Conservation (phyloP, 2,113 vertebrate genomes). For the Sus scrofa region DNA sequence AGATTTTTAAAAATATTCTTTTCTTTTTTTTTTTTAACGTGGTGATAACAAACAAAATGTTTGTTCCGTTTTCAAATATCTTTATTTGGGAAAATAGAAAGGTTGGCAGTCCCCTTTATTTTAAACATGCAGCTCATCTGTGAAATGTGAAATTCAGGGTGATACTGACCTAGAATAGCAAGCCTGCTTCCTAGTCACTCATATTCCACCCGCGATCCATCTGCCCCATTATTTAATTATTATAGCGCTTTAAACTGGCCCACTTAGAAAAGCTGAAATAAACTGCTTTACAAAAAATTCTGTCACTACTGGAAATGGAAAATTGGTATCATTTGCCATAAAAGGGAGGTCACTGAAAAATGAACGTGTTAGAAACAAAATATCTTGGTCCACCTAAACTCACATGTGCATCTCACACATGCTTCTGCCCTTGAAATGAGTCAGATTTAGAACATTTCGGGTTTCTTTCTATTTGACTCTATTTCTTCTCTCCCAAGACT, state of each 20-base stretch:
- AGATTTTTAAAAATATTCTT: constrained; percentile 2
- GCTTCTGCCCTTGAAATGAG: neutral
- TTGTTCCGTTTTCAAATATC: neutral
- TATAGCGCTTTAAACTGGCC: neutral
- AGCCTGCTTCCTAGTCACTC: neutral
- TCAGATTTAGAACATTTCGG: neutral
- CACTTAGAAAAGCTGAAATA: neutral
- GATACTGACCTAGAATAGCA: neutral
- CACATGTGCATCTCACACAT: neutral
- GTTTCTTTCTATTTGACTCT: neutral
- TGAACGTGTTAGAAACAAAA: neutral
- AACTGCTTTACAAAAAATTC: neutral
- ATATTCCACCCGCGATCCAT: neutral
- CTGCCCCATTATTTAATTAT: neutral
- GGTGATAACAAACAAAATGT: neutral
- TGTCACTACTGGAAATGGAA: neutral
- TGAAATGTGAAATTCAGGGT: neutral
- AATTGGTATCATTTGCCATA: neutral
- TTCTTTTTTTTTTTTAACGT: constrained; percentile 29
- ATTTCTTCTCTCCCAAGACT: neutral
- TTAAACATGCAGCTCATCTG: neutral
- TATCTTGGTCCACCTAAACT: neutral
- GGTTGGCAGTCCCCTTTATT: neutral
- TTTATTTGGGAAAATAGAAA: constrained; percentile 55
- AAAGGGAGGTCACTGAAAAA: constrained; percentile 6